Evolutionary conservation across 1,140 invertebrate genomes (phyloP).

Genomic region (Cylas formicarius): DNA sequence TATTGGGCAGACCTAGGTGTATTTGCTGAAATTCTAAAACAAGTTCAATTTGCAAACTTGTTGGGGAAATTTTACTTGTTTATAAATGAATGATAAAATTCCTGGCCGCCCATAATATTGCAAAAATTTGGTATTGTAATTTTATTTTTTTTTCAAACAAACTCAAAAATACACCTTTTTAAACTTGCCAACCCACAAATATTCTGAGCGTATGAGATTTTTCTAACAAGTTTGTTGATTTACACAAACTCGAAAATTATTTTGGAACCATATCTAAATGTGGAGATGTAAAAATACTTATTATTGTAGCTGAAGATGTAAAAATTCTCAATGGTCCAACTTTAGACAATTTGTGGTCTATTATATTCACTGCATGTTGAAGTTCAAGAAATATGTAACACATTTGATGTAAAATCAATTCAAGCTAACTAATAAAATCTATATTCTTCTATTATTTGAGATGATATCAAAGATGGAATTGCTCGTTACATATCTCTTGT

Average conservation of each 20-base stretch:
- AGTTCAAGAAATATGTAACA: conserved; percentile 38
- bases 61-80: too few species aligned
- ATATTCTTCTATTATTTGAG: background rate
- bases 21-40: conserved; percentile 1
- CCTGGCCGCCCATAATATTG: too few species aligned
- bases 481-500: conserved; percentile 37
- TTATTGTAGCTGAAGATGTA: conserved; percentile 40
- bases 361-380: conserved; percentile 40
- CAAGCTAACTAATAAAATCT: background rate
- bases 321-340: conserved; percentile 40
- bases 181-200: too few species aligned
- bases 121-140: too few species aligned
- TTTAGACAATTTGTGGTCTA: conserved; percentile 40
- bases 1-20: too few species aligned
- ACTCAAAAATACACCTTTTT: too few species aligned
- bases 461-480: background rate
- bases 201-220: background rate
- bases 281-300: conserved; percentile 32
- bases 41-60: background rate
- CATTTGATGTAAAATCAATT: conserved; percentile 6
- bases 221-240: background rate
- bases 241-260: background rate
- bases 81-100: too few species aligned
- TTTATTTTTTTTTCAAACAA: too few species aligned
- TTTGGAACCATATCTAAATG: conserved; percentile 18